phyloP scores from a whole-genome alignment of 2,888 invertebrate genomes.

The Lymantria monacha region DNA sequence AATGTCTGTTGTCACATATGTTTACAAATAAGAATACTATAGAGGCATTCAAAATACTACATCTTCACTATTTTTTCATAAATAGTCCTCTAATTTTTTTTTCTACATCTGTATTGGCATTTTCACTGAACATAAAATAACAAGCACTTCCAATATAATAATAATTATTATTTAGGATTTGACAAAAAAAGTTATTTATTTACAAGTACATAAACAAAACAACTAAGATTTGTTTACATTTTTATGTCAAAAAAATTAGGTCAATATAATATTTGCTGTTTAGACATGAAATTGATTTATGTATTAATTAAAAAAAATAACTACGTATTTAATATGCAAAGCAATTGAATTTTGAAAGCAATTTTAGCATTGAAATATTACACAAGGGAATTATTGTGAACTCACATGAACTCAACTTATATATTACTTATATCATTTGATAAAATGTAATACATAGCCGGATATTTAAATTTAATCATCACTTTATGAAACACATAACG shows the following conservation, averaged over 20 bases:
- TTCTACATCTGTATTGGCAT: too few relatives aligned
- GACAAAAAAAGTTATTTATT: background rate
- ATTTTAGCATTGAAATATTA: background rate
- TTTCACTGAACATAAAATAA: too few relatives aligned
- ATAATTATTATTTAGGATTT: too few relatives aligned
- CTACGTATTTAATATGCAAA: background rate
- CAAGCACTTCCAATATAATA: too few relatives aligned
- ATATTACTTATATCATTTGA: conserved; percentile 43
- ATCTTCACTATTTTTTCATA: too few relatives aligned
- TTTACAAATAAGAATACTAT: too few relatives aligned
- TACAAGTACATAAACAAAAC: conserved; percentile 9
- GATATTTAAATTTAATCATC: conserved; percentile 35
- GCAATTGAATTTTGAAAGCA: background rate
- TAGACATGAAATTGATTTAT: background rate
- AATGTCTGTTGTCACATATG: too few relatives aligned
- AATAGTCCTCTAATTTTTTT: too few relatives aligned
- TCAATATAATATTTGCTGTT: conserved; percentile 1
- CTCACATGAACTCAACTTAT: conserved; percentile 71
- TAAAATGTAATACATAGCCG: conserved; percentile 30
- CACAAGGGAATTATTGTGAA: conserved; percentile 25
- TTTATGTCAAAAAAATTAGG: conserved; percentile 27
- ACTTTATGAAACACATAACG: conserved; percentile 27
- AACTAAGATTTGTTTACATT: conserved; percentile 30
- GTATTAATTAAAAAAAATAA: background rate
- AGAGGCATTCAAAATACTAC: too few relatives aligned